A percentile compares a stretch with the other conserved stretches of the same genome.
These are phyloP conservation scores for Chloroclystis v-ata DNA, from an alignment of 2,888 invertebrate genomes.

Conservation along the genomic window DNA sequence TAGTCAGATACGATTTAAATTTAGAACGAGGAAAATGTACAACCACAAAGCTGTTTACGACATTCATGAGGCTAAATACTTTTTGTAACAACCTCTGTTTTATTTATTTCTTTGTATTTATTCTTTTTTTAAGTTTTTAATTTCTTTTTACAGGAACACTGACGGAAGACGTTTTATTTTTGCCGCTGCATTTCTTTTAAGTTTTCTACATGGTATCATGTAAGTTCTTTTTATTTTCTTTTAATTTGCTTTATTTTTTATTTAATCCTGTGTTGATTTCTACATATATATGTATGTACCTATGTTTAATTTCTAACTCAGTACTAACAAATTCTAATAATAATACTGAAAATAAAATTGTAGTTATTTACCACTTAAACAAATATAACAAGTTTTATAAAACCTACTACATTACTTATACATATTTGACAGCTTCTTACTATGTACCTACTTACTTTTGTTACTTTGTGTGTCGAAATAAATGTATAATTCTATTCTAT, in stretches of 20 bases:
- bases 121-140: constrained; percentile 41
- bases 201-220: constrained; percentile 76
- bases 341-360: too few relatives aligned
- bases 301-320: too few relatives aligned
- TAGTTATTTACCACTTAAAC: too few relatives aligned
- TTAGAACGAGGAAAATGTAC: constrained; percentile 54
- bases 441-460: too few relatives aligned
- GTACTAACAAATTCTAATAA: too few relatives aligned
- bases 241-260: constrained; percentile 30
- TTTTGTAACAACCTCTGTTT: constrained; percentile 14
- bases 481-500: too few relatives aligned
- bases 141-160: constrained; percentile 63
- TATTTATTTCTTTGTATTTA: constrained; percentile 24
- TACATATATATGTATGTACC: neutral
- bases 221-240: constrained; percentile 67
- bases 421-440: too few relatives aligned
- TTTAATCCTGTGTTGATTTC: neutral
- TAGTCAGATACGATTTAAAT: constrained; percentile 57
- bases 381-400: too few relatives aligned
- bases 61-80: constrained; percentile 16
- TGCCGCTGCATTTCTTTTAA: constrained; percentile 57
- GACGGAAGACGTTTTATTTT: constrained; percentile 41
- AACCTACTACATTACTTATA: too few relatives aligned
- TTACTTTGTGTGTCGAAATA: too few relatives aligned
- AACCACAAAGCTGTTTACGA: constrained; percentile 32